These are phyloP conservation scores for Labia minor DNA, from an alignment of 2,888 invertebrate genomes.

Conservation along the genomic window DNA sequence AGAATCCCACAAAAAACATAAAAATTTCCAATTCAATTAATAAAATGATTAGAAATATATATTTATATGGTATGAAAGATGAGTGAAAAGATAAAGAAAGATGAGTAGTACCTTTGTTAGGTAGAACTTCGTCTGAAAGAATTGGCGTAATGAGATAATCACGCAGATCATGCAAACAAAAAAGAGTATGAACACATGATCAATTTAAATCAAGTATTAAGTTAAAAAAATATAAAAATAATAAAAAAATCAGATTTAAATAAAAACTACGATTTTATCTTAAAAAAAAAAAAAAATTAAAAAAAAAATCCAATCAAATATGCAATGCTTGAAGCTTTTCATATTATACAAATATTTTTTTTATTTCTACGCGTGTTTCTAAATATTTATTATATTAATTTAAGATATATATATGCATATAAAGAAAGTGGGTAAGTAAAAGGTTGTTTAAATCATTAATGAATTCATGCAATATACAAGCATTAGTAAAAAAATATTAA, in stretches of 20 bases:
- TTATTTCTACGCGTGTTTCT: too few relatives aligned
- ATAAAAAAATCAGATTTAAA: background rate
- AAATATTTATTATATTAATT: too few relatives aligned
- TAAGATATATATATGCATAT: too few relatives aligned
- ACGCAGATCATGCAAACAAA: slow-evolving; percentile 18
- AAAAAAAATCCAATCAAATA: background rate
- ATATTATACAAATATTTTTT: too few relatives aligned
- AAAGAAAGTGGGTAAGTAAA: too few relatives aligned
- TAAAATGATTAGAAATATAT: slow-evolving; percentile 16
- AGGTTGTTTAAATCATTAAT: too few relatives aligned
- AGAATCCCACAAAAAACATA: background rate
- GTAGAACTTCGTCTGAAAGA: slow-evolving; percentile 14
- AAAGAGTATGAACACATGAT: slow-evolving; percentile 19
- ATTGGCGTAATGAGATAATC: slow-evolving; percentile 21
- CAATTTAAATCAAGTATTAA: slow-evolving; percentile 19
- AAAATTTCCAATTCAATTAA: background rate
- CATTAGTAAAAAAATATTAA: too few relatives aligned
- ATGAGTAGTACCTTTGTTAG: slow-evolving; percentile 14
- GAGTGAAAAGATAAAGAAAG: slow-evolving; percentile 15
- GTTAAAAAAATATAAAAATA: background rate
- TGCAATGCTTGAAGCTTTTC: too few relatives aligned
- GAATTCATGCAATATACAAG: too few relatives aligned
- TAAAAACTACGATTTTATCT: background rate
- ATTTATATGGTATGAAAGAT: slow-evolving; percentile 19
- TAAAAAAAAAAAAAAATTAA: background rate